These are phyloP conservation scores for Dichetophora obliterata DNA, from an alignment of 2,888 invertebrate species.

Conservation along the genomic window DNA sequence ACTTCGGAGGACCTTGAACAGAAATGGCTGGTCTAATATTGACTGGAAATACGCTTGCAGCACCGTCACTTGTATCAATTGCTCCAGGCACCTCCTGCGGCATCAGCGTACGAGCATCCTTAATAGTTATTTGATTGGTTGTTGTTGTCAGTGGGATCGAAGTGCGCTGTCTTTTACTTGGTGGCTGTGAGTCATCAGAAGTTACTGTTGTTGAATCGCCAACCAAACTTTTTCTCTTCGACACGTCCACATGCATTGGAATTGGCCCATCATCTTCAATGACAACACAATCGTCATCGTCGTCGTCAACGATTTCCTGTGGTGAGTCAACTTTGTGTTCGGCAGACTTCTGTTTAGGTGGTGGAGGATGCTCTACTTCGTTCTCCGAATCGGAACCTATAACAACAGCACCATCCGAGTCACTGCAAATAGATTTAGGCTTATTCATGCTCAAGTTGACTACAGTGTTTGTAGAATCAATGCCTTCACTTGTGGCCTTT, in stretches of 20 bases:
- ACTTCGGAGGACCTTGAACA: conserved; percentile 60
- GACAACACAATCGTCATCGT: conserved; percentile 71
- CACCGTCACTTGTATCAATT: conserved; percentile 34
- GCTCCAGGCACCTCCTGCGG: conserved; percentile 52
- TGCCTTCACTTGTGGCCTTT: conserved; percentile 5
- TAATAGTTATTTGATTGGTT: conserved; percentile 67
- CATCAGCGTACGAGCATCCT: conserved; percentile 67
- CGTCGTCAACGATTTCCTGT: conserved; percentile 59
- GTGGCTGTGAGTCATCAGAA: conserved; percentile 71
- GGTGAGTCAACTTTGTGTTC: conserved; percentile 42
- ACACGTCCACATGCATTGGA: conserved; percentile 42
- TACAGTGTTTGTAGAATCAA: conserved; percentile 19
- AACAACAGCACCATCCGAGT: conserved; percentile 66
- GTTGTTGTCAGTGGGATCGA: conserved; percentile 51
- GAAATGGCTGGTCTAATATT: conserved; percentile 74
- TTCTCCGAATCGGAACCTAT: conserved; percentile 66
- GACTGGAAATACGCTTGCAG: conserved; percentile 72
- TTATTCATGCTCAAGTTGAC: conserved; percentile 26
- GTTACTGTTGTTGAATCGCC: conserved; percentile 66
- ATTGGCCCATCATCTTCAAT: conserved; percentile 72
- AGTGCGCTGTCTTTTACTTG: conserved; percentile 62
- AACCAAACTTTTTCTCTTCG: conserved; percentile 68
- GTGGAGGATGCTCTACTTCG: conserved; percentile 46
- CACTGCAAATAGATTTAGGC: conserved; percentile 43
- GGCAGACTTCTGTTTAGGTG: conserved; percentile 9